These are phyloP conservation scores for Enteromius afrohamiltoni DNA, from an alignment of 2,797 vertebrate species.

Conservation along the genomic window DNA sequence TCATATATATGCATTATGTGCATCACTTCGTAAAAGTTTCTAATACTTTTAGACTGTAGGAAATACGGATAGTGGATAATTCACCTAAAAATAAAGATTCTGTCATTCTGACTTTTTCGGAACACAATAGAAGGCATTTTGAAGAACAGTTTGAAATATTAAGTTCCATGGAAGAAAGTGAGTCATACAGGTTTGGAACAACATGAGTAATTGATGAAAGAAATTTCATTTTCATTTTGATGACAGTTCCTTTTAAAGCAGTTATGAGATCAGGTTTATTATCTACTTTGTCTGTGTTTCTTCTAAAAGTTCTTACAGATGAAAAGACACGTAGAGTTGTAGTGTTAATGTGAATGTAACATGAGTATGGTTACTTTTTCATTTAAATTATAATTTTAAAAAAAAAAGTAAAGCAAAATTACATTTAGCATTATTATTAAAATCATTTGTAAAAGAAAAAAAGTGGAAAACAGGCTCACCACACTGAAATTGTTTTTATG, in stretches of 20 bases:
- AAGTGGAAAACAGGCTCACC: background rate
- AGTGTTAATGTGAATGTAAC: background rate
- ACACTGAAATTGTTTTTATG: too few species aligned
- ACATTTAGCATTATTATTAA: background rate
- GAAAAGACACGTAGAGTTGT: background rate
- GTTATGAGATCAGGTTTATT: background rate
- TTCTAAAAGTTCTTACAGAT: background rate
- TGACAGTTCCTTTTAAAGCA: background rate
- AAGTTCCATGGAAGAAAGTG: background rate
- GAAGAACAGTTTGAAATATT: too few species aligned
- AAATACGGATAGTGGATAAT: background rate
- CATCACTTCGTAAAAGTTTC: background rate
- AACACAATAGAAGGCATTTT: background rate
- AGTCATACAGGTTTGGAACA: background rate
- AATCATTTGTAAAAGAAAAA: background rate
- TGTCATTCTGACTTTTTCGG: background rate
- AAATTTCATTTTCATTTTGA: background rate
- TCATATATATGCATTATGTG: background rate
- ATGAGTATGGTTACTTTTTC: background rate
- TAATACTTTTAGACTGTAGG: background rate
- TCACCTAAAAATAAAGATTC: background rate
- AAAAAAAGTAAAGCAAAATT: background rate
- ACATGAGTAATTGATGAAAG: too few species aligned
- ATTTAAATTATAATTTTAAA: background rate
- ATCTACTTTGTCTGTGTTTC: background rate